Conservation (phyloP, 2,113 vertebrate species). For the Phodopus roborovskii region DNA sequence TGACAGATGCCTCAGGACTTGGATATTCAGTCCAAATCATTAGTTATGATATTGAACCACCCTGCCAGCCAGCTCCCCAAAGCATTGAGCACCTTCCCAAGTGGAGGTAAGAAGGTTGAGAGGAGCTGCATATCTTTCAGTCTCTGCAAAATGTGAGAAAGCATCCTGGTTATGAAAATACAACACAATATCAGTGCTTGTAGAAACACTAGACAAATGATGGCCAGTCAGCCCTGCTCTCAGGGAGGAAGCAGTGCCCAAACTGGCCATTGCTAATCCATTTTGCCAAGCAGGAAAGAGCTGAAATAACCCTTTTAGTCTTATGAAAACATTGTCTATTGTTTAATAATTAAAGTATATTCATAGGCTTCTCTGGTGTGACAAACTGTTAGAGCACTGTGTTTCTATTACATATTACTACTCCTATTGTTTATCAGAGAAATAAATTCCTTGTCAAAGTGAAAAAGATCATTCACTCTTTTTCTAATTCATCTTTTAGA, state of each 20-base stretch:
- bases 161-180: slow-evolving; percentile 1
- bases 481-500: neutral
- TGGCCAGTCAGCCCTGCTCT: neutral
- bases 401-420: neutral
- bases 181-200: neutral
- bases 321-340: neutral
- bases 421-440: neutral
- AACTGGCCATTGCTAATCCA: neutral
- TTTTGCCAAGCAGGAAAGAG: neutral
- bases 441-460: neutral
- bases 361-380: neutral
- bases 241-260: neutral
- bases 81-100: neutral
- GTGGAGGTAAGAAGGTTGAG: neutral
- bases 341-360: slow-evolving; percentile 19
- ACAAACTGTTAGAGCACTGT: neutral
- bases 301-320: neutral
- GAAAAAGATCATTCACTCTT: neutral
- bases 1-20: slow-evolving; percentile 7
- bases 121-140: neutral
- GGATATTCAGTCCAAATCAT: neutral
- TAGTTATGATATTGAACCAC: neutral
- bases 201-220: neutral
- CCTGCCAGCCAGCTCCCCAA: neutral
- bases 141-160: neutral